These are phyloP conservation scores for Orchesella cincta DNA, from an alignment of 1,140 invertebrate genomes.

Conservation along the genomic window DNA sequence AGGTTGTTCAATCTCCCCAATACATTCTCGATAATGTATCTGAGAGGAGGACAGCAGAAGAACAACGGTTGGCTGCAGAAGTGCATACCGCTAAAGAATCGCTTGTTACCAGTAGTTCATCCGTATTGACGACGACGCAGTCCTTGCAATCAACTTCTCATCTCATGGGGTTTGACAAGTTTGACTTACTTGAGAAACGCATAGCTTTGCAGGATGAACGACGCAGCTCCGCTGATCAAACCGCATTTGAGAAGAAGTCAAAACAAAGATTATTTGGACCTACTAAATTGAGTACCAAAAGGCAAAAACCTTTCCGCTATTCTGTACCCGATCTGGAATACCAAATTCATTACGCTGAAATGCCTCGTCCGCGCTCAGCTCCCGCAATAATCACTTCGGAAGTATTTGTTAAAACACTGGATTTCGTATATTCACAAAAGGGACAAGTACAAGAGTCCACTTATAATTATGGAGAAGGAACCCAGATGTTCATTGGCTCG, in stretches of 20 bases:
- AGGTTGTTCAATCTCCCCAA: conserved; percentile 42
- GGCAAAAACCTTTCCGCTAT: conserved; percentile 37
- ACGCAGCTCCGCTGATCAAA: neutral
- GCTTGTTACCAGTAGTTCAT: neutral
- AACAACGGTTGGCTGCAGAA: neutral
- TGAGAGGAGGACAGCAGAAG: conserved; percentile 30
- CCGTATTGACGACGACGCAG: neutral
- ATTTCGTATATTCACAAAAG: conserved; percentile 44
- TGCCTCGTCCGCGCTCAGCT: conserved; percentile 43
- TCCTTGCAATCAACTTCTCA: neutral
- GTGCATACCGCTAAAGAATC: conserved; percentile 21
- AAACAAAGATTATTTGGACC: conserved; percentile 38
- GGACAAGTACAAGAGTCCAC: conserved; percentile 30
- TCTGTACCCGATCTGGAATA: conserved; percentile 48
- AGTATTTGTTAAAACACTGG: conserved; percentile 48
- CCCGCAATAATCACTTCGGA: conserved; percentile 48
- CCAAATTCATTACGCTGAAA: conserved; percentile 44
- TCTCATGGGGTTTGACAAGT: neutral
- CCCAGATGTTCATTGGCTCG: conserved; percentile 26
- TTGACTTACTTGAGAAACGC: neutral
- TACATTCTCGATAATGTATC: conserved; percentile 47
- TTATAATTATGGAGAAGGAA: neutral
- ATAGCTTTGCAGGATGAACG: neutral
- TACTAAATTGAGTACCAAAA: conserved; percentile 44
- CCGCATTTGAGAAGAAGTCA: neutral